Evolutionary conservation across 2,797 vertebrate species (phyloP).

Genomic region (Protonibea diacanthus): DNA sequence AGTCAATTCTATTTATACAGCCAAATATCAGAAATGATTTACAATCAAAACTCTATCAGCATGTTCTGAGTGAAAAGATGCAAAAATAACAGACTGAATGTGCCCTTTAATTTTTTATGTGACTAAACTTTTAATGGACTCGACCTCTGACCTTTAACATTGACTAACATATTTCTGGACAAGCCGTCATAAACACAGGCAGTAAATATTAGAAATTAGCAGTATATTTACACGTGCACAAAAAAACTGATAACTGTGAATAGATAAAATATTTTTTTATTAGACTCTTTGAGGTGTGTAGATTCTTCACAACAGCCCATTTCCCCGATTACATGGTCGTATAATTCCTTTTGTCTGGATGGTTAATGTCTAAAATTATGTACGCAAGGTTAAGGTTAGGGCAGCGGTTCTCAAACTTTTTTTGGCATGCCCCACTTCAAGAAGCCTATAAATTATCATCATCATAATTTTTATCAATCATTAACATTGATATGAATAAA

Average conservation of each 20-base stretch:
- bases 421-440: too few relatives aligned
- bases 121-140: constrained; percentile 11
- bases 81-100: neutral
- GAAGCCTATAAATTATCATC: too few relatives aligned
- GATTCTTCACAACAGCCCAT: neutral
- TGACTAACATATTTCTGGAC: neutral
- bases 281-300: neutral
- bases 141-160: constrained; percentile 39
- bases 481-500: too few relatives aligned
- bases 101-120: constrained; percentile 18
- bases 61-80: neutral
- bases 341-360: neutral
- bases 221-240: neutral
- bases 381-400: too few relatives aligned
- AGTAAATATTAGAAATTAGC: neutral
- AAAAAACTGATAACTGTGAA: neutral
- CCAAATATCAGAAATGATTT: neutral
- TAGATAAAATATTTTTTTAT: neutral
- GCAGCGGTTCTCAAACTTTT: too few relatives aligned
- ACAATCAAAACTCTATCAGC: neutral
- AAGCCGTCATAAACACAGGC: neutral
- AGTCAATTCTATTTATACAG: neutral
- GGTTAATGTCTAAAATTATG: neutral
- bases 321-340: neutral
- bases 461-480: too few relatives aligned